Evolutionary conservation across 2,113 vertebrate species (phyloP).

Genomic region (Scalopus aquaticus): DNA sequence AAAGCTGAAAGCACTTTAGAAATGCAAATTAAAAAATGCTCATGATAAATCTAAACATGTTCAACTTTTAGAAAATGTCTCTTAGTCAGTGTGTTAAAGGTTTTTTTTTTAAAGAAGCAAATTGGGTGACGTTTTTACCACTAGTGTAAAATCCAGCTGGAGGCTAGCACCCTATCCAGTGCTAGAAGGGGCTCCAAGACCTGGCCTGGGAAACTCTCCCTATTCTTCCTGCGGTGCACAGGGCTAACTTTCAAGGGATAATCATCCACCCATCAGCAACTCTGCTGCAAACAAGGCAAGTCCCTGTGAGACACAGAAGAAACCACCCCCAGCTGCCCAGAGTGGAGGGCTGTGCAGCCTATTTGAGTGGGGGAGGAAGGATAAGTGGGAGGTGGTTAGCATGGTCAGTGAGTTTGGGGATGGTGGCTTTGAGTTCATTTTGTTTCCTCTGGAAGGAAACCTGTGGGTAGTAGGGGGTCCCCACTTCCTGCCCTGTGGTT

Average conservation of each 20-base stretch:
- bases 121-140: neutral
- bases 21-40: neutral
- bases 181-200: fast-evolving
- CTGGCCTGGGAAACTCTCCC: neutral
- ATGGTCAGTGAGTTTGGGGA: neutral
- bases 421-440: neutral
- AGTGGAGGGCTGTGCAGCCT: neutral
- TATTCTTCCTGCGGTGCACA: no score
- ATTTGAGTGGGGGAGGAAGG: no score
- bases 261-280: neutral
- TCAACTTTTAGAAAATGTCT: neutral
- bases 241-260: neutral
- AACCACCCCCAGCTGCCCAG: neutral
- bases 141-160: neutral
- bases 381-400: no score
- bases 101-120: neutral
- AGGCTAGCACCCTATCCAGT: no score
- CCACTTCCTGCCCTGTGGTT: no score
- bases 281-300: neutral
- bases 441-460: neutral
- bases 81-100: neutral
- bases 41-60: neutral
- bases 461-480: no score
- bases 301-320: neutral
- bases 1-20: neutral